Evolutionary conservation across 1,140 invertebrate genomes (phyloP).

Genomic region (Chironomus tepperi): DNA sequence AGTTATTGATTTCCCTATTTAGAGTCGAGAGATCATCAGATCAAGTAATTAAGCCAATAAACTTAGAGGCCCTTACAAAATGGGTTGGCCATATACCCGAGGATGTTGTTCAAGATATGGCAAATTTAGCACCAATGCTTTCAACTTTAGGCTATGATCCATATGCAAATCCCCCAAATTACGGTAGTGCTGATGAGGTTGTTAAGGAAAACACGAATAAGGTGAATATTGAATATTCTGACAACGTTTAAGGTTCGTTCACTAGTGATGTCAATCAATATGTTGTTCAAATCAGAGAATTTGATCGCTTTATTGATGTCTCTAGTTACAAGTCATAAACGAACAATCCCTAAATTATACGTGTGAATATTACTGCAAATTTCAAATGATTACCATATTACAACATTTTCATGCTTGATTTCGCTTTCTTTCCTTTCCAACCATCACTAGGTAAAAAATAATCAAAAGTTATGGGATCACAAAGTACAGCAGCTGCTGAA

Average conservation of each 20-base stretch:
- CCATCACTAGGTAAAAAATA: constrained; percentile 42
- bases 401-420: constrained; percentile 33
- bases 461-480: constrained; percentile 46
- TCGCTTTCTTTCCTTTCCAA: constrained; percentile 35
- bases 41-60: constrained; percentile 97
- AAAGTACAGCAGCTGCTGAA: constrained; percentile 46
- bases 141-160: constrained; percentile 88
- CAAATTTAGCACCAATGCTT: constrained; percentile 86
- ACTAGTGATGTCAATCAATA: no score
- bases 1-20: neutral
- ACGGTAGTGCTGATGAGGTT: constrained; percentile 76
- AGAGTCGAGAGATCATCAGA: constrained; percentile 96
- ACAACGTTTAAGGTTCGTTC: neutral
- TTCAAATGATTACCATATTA: neutral
- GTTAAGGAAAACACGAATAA: constrained; percentile 71
- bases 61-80: constrained; percentile 90
- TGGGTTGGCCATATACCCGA: constrained; percentile 91
- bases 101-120: constrained; percentile 86
- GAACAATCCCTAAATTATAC: no score
- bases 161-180: constrained; percentile 85
- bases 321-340: no score
- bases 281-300: no score
- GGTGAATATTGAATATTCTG: constrained; percentile 31
- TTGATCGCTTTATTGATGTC: no score
- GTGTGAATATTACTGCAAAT: no score